Base-by-base conservation (phyloP, 2,888 invertebrate species). In the Pristionchus arcanus region DNA sequence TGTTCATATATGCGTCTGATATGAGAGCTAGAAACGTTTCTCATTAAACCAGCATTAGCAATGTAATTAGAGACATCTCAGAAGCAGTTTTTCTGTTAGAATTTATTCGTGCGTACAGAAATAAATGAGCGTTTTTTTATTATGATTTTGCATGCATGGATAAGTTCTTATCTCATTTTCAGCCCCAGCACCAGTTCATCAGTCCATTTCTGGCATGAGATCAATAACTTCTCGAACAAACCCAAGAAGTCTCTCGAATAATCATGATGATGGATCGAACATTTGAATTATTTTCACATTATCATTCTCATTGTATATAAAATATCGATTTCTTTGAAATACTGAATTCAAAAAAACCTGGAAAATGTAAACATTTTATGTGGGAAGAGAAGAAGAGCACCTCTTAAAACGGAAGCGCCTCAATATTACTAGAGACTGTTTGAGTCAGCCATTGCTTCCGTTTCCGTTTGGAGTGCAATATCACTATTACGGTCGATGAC, bases 231-330 rank as follows among this genome's bases (percentile, higher is more conserved):
- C 74, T 15, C 68, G 68, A 31, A 31, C 68, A 19, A 74, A 74
- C 25, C 21, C 37, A 11, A 37, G 74, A 37, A 34, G 74, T 37
- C 0, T 21, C 25, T 34, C 37, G 37, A 74, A 74, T 74, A 37
- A 74, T 74, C 34, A 74, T 21, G 34, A 74, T 25, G 74, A 74
- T 25, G 74, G 74, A 74, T 25, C 74, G 37, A 74, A 37, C 31
- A 37, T 74, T 16, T 34, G 37, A 74, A 37, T 37, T 37, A 37
- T 21, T 19, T 13, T 37, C 25, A 25, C 7, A 25, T 25, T 63
- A 21, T 25, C 25, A n/a, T 0, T n/a, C 11, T n/a, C 63, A 63
- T 63, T 25, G n/a, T 25, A 63, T 25, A 63, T 63, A 63, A 63
- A 63, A n/a, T 25, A 25, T 63, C 63, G 11, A n/a, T n/a, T 25